Conservation (phyloP, 2,888 invertebrate genomes). For the Sarcophaga rosellei region DNA sequence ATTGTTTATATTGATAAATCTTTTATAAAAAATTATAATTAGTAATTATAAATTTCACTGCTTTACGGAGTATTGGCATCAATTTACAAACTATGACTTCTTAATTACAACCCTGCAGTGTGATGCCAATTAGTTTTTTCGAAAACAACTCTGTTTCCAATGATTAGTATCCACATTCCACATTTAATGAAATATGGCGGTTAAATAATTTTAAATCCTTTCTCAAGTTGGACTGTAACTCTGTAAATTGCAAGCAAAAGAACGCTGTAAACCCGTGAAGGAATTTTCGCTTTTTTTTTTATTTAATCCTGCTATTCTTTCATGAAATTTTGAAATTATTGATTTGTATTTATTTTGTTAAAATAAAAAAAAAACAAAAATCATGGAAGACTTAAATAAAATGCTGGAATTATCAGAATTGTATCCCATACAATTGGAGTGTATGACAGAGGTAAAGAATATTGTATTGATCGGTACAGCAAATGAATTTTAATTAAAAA, state of each 20-base stretch:
- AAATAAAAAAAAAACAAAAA: background rate
- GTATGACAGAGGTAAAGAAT: constrained; percentile 70
- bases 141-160: constrained; percentile 5
- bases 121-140: background rate
- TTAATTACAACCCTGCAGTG: constrained; percentile 11
- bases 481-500: background rate
- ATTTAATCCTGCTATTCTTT: background rate
- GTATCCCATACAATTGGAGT: constrained; percentile 65
- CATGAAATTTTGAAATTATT: background rate
- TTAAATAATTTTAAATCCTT: constrained; percentile 37
- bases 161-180: constrained; percentile 13
- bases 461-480: background rate
- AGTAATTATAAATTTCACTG: too few relatives aligned
- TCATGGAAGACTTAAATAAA: constrained; percentile 74
- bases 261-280: background rate
- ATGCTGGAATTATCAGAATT: constrained; percentile 68
- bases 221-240: constrained; percentile 14
- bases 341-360: background rate
- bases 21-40: too few relatives aligned
- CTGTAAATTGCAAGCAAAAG: background rate
- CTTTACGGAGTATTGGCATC: background rate
- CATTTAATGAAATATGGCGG: constrained; percentile 43
- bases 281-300: background rate
- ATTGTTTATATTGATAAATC: too few relatives aligned
- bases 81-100: background rate